Base-by-base conservation (phyloP, 2,888 invertebrate species). In the Digitonthophagus gazella region DNA sequence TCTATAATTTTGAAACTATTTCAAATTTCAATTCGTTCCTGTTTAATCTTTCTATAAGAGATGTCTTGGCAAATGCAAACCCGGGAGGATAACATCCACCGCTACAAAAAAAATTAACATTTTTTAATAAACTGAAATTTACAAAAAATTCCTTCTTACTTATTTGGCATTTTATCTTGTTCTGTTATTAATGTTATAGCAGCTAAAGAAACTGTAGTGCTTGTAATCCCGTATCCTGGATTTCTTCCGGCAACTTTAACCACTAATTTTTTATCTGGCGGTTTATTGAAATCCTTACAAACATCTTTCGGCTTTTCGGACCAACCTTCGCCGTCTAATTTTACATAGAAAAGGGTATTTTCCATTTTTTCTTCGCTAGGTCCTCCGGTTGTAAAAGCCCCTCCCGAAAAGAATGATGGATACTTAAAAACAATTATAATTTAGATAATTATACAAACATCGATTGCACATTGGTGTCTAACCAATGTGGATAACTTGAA, bases 51-150 rank as follows among this genome's bases (percentile, higher is more conserved):
- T 91, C 86, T 71, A 96, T 88, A 16, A 97, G 84, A 19, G 86
- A 87, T 0, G 97, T 96, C 72, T 94, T 88, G 0, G 85, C 85
- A 84, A 97, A 98, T 0, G 95, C 96, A 8, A 90, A 90, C 0
- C 91, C 96, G 0, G 97, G 94, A 0, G 97, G 87, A 69, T 91
- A 85, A 0, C 97, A 96, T 8, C 97, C 97, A 44, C 95, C 95
- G 6, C 93, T 94, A 82, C 69, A 86, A 84, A 72, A 74, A 74
- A 68, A 57, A 65, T 63, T 28, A 54, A 68, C 68, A 15, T 69
- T 54, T 6, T 16, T 15, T 15, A 58, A 19, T 61, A 8, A 61
- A 61, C 6, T 3, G 2, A 58, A 58, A 58, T 18, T 57, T 57
- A 57, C 14, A 57, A 54, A 54, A 2, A 18, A 5, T 5, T 15